Evolutionary conservation across 2,888 invertebrate species (phyloP).

Genomic region (Drosophila histrio): DNA sequence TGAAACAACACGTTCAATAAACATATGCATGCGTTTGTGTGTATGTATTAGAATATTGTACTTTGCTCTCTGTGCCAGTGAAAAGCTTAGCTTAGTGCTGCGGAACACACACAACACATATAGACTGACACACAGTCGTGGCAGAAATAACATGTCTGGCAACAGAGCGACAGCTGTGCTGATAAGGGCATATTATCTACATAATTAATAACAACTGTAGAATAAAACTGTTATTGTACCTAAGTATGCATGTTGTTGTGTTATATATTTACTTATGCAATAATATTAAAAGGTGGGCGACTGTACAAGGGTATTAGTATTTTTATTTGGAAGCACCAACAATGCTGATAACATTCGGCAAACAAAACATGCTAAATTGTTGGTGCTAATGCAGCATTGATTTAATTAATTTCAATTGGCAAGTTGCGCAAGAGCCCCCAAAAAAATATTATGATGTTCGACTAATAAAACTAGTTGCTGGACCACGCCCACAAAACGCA

Average conservation of each 20-base stretch:
- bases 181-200: slow-evolving; percentile 48
- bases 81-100: slow-evolving; percentile 58
- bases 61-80: slow-evolving; percentile 51
- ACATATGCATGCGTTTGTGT: slow-evolving; percentile 2
- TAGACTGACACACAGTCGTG: background rate
- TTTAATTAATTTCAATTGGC: slow-evolving; percentile 54
- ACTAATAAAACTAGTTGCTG: slow-evolving; percentile 25
- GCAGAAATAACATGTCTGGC: slow-evolving; percentile 26
- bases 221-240: slow-evolving; percentile 14
- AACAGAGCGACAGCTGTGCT: slow-evolving; percentile 37
- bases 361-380: slow-evolving; percentile 33
- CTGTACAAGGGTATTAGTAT: slow-evolving; percentile 25
- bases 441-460: background rate
- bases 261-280: slow-evolving; percentile 62
- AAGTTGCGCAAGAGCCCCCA: slow-evolving; percentile 33
- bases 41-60: slow-evolving; percentile 34
- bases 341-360: slow-evolving; percentile 20
- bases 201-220: slow-evolving; percentile 28
- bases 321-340: slow-evolving; percentile 14
- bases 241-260: slow-evolving; percentile 1
- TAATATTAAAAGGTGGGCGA: slow-evolving; percentile 10
- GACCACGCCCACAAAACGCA: slow-evolving; percentile 22
- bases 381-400: slow-evolving; percentile 36
- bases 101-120: background rate
- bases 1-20: slow-evolving; percentile 1